Percentiles rank a stretch among this genome's conserved stretches.
These are phyloP conservation scores for Scotopteryx bipunctaria DNA, from an alignment of 2,888 invertebrate genomes.

Conservation along the genomic window DNA sequence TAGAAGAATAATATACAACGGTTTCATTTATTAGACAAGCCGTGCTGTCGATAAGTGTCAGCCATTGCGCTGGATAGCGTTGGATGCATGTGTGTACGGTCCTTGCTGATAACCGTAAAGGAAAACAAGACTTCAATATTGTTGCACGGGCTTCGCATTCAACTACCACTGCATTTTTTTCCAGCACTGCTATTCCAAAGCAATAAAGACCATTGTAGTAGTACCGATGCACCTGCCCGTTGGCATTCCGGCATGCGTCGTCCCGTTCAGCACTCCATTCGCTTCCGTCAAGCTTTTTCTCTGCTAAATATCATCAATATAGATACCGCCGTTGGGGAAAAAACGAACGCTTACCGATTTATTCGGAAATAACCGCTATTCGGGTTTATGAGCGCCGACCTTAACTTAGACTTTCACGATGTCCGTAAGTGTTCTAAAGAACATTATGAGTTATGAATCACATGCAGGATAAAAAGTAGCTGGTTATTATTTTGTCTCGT, in stretches of 20 bases:
- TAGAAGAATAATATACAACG: too few relatives aligned
- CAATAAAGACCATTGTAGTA: conserved; percentile 12
- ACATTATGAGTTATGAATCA: not conserved
- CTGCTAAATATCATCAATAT: conserved; percentile 59
- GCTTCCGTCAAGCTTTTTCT: conserved; percentile 56
- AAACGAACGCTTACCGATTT: conserved; percentile 34
- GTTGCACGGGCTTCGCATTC: not conserved
- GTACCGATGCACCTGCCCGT: conserved; percentile 27
- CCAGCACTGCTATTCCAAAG: conserved; percentile 5
- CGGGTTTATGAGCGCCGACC: not conserved
- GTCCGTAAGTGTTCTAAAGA: not conserved
- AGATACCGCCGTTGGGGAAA: conserved; percentile 40
- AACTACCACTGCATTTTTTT: not conserved
- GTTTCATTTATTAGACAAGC: too few relatives aligned
- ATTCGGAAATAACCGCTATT: conserved; percentile 24
- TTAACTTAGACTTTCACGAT: conserved; percentile 12
- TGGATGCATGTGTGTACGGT: too few relatives aligned
- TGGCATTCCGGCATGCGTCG: conserved; percentile 65
- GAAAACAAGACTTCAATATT: not conserved
- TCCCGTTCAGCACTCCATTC: conserved; percentile 42
- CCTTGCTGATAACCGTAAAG: not conserved
- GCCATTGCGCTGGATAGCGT: too few relatives aligned
- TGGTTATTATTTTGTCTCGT: conserved; percentile 4
- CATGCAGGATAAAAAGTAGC: not conserved
- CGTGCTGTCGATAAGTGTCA: too few relatives aligned